A percentile compares a stretch with the other conserved stretches of the same genome.
phyloP scores from a whole-genome alignment of 2,113 vertebrate genomes.

The Bubo bubo region DNA sequence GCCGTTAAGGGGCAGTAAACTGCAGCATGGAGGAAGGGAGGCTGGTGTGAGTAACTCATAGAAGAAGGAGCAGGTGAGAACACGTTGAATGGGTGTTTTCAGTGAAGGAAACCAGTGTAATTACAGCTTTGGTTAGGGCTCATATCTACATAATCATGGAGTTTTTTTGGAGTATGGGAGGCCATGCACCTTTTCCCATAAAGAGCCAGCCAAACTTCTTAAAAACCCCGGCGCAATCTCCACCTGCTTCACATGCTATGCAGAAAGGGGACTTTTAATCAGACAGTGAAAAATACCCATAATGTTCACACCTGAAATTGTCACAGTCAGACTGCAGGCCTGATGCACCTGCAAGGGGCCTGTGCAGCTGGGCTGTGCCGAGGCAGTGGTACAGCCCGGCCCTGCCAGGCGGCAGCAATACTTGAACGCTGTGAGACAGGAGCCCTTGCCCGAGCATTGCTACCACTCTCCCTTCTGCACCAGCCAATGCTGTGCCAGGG shows the following conservation, averaged over 20 bases:
- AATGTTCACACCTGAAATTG: background rate
- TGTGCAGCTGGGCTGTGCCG: rapidly evolving
- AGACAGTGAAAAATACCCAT: rapidly evolving
- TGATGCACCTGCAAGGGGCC: rapidly evolving
- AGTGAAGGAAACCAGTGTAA: background rate
- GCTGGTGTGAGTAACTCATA: background rate
- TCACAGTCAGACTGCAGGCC: background rate
- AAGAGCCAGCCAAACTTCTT: background rate
- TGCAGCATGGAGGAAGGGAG: background rate
- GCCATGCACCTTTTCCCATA: background rate
- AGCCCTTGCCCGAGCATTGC: background rate
- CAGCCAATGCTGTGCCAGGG: rapidly evolving
- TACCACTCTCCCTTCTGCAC: rapidly evolving
- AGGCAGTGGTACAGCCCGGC: background rate
- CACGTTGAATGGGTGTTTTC: background rate
- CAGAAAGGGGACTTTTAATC: background rate
- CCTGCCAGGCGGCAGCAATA: background rate
- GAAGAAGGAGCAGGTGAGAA: background rate
- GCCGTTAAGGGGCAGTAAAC: background rate
- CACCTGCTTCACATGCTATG: background rate
- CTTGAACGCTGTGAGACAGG: rapidly evolving
- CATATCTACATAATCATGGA: background rate
- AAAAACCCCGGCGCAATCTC: rapidly evolving
- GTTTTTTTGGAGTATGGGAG: background rate
- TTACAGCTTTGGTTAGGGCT: background rate